Conservation (phyloP, 2,888 invertebrate species). For the Altica lythri region DNA sequence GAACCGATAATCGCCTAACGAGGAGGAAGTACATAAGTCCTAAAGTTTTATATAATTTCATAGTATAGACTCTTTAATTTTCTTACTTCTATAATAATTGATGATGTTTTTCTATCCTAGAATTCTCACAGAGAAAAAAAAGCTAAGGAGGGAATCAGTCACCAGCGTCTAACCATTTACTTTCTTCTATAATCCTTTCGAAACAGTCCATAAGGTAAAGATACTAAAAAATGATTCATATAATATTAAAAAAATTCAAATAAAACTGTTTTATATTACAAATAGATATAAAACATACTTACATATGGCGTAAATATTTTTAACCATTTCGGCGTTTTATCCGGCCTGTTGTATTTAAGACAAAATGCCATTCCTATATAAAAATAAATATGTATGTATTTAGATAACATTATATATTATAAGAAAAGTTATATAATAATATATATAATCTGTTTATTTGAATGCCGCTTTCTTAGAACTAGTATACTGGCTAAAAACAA, state of each 20-base stretch:
- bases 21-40: conserved; percentile 13
- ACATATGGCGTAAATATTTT: conserved; percentile 90
- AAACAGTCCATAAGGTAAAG: conserved; percentile 92
- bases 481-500: too few relatives aligned
- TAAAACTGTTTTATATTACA: background rate
- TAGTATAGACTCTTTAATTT: conserved; percentile 2
- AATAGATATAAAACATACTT: conserved; percentile 65
- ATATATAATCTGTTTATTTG: too few relatives aligned
- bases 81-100: conserved; percentile 21
- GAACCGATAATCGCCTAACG: conserved; percentile 1
- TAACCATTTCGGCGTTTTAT: conserved; percentile 81
- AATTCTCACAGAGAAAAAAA: background rate
- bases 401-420: background rate
- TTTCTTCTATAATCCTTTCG: conserved; percentile 92
- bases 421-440: too few relatives aligned
- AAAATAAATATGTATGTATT: background rate
- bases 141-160: conserved; percentile 63
- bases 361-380: conserved; percentile 76
- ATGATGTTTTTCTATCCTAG: conserved; percentile 17
- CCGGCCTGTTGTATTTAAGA: conserved; percentile 81
- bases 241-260: conserved; percentile 11
- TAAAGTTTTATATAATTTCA: conserved; percentile 9
- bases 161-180: conserved; percentile 81
- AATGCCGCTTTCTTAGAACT: too few relatives aligned
- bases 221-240: conserved; percentile 65